Evolutionary conservation across 2,797 vertebrate genomes (phyloP).

Genomic region (Xiphorhynchus erythropygius): DNA sequence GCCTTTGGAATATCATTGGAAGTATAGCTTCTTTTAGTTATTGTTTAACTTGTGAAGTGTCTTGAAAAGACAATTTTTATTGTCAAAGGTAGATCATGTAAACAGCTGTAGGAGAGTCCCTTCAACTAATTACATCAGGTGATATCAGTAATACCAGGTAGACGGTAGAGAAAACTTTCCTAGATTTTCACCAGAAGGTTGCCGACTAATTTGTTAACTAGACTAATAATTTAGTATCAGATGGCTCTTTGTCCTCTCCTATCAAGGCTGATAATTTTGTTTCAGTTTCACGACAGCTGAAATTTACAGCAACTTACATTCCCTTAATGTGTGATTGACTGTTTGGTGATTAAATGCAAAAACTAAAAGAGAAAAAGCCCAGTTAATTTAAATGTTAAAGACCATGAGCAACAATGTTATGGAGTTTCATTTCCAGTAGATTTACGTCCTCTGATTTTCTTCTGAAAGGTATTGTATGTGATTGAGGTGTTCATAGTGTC

Average conservation of each 20-base stretch:
- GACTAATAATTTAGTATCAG: not conserved
- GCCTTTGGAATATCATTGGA: not conserved
- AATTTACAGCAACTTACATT: not conserved
- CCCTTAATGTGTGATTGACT: not conserved
- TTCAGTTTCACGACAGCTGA: not conserved
- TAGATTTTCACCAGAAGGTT: not conserved
- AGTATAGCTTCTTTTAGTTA: not conserved
- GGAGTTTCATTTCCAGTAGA: not conserved
- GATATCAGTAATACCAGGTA: not conserved
- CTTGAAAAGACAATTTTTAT: not conserved
- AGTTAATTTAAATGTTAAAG: not conserved
- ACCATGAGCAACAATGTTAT: not conserved
- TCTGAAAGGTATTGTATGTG: not conserved
- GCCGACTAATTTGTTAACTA: not conserved
- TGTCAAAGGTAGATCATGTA: not conserved
- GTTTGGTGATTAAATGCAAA: not conserved
- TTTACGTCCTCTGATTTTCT: not conserved
- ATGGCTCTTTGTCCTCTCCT: not conserved
- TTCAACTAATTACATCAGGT: not conserved
- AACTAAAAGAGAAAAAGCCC: not conserved
- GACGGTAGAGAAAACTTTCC: not conserved
- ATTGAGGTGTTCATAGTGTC: not conserved
- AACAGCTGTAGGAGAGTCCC: not conserved
- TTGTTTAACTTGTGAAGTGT: not conserved
- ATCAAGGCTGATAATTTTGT: not conserved